Evolutionary conservation across 2,888 invertebrate genomes (phyloP).

Genomic region (Maniola hyperantus): DNA sequence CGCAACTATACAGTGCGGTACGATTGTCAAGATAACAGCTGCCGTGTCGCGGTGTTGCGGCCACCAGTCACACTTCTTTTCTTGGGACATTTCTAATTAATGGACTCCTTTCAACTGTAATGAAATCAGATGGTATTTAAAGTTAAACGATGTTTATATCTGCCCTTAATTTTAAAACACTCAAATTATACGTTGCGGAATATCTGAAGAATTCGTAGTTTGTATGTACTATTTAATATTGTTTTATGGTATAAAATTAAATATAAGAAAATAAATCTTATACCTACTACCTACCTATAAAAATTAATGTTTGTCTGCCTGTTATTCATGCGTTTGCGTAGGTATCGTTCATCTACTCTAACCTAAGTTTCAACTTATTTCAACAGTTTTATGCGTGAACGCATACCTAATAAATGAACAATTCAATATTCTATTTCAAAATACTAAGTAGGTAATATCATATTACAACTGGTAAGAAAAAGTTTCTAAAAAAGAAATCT

Average conservation of each 20-base stretch:
- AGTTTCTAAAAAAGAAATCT: too few species aligned
- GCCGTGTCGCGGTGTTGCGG: slow-evolving; percentile 68
- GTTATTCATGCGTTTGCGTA: too few species aligned
- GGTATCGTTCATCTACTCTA: too few species aligned
- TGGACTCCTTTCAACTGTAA: background rate
- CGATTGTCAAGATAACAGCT: slow-evolving; percentile 80
- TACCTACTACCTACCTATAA: too few species aligned
- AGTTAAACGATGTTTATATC: background rate
- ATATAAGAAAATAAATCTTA: background rate
- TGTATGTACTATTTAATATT: background rate
- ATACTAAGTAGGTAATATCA: too few species aligned
- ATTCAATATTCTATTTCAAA: too few species aligned
- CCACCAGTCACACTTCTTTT: slow-evolving; percentile 11
- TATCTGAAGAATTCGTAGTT: background rate
- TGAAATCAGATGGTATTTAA: slow-evolving; percentile 8
- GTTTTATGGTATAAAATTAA: background rate
- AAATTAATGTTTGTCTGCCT: too few species aligned
- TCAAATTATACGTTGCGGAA: background rate
- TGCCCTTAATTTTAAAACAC: background rate
- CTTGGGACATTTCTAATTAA: slow-evolving; percentile 9
- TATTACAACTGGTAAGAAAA: too few species aligned
- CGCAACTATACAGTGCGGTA: slow-evolving; percentile 80
- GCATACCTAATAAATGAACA: too few species aligned
- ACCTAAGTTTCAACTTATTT: too few species aligned
- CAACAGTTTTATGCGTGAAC: too few species aligned